Conservation (phyloP, 2,113 vertebrate species). For the Crypturellus undulatus region DNA sequence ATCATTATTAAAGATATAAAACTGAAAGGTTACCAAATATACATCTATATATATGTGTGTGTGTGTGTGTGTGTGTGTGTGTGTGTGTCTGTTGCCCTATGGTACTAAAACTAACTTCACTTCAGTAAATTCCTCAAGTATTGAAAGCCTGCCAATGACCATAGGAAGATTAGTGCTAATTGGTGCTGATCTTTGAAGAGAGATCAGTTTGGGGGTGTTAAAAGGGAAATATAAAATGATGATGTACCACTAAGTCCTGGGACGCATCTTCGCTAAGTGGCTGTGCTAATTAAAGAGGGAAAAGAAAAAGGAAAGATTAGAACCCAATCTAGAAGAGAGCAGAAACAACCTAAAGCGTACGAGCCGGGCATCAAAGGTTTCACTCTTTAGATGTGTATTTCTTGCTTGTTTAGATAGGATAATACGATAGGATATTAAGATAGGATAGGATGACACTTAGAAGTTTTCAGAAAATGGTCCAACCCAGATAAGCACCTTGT, state of each 20-base stretch:
- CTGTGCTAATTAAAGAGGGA: slow-evolving; percentile 18
- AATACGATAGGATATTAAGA: no score
- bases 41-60: no score
- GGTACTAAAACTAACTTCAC: slow-evolving; percentile 19
- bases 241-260: background rate
- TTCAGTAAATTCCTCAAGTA: slow-evolving; percentile 6
- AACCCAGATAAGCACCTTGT: background rate
- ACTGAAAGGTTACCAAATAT: background rate
- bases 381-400: background rate
- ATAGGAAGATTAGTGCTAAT: slow-evolving; percentile 56
- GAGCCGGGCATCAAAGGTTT: slow-evolving; percentile 26
- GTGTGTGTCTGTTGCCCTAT: slow-evolving; percentile 6
- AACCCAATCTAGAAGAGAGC: slow-evolving; percentile 35
- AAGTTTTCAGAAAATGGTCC: no score
- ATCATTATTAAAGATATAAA: slow-evolving; percentile 30
- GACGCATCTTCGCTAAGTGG: slow-evolving; percentile 43
- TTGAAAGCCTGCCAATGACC: background rate
- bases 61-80: no score
- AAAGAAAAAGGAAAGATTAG: background rate
- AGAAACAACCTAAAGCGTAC: background rate
- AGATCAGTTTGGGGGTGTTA: slow-evolving; percentile 40
- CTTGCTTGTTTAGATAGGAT: background rate
- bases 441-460: no score
- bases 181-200: slow-evolving; percentile 22
- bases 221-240: background rate